These are phyloP conservation scores for Tachystola acroxantha DNA, from an alignment of 2,888 invertebrate genomes.

Conservation along the genomic window DNA sequence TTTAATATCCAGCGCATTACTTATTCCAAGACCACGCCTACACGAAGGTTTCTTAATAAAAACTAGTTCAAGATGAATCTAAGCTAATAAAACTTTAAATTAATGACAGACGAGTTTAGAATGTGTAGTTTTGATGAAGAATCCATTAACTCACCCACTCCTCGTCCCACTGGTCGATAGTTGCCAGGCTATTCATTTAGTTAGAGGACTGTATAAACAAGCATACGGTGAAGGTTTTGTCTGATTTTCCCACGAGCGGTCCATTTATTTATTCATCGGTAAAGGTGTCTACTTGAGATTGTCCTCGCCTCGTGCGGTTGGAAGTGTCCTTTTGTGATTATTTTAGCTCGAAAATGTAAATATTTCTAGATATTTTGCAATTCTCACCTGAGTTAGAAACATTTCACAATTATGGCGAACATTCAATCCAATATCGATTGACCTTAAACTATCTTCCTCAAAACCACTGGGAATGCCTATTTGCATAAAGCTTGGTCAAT, in stretches of 20 bases:
- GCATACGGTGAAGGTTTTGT: not conserved
- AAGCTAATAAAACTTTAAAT: not conserved
- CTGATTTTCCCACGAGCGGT: not conserved
- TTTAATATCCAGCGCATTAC: no score
- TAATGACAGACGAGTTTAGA: not conserved
- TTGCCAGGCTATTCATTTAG: no score
- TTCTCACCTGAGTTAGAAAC: no score
- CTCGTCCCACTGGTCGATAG: not conserved
- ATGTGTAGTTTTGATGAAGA: conserved; percentile 1
- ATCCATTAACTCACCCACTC: not conserved
- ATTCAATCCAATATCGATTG: no score
- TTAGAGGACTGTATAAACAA: not conserved
- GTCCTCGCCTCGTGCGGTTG: not conserved
- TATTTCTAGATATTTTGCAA: no score
- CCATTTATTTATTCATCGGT: not conserved
- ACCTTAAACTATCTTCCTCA: no score
- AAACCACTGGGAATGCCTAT: no score
- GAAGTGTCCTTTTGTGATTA: not conserved
- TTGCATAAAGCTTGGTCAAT: no score
- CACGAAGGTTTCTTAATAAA: not conserved
- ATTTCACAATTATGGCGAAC: no score
- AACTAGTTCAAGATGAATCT: conserved; percentile 2
- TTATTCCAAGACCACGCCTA: not conserved
- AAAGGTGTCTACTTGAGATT: not conserved
- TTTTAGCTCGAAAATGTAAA: no score